A percentile compares a stretch with the other conserved stretches of the same genome.
Conservation (phyloP, 2,888 invertebrate species). For the Quadroppia sp. region DNA sequence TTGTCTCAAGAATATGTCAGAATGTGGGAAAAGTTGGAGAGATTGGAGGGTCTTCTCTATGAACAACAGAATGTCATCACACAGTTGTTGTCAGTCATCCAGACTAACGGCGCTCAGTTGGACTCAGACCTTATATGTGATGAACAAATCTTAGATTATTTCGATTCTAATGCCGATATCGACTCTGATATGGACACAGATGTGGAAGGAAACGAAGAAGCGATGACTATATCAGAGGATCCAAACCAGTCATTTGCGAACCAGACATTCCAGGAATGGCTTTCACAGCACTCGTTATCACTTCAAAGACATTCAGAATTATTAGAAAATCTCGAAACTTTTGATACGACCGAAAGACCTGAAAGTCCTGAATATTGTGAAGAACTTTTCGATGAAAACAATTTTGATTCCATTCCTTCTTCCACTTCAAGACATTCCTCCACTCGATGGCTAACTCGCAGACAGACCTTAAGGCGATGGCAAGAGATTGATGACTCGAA, state of each 20-base stretch:
- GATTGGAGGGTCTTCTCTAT: slow-evolving; percentile 73
- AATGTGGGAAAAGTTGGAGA: slow-evolving; percentile 88
- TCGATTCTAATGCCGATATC: slow-evolving; percentile 1
- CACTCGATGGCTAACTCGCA: slow-evolving; percentile 19
- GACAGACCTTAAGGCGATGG: slow-evolving; percentile 29
- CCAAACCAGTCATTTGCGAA: slow-evolving; percentile 23
- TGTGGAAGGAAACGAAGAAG: neutral
- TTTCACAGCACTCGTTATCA: slow-evolving; percentile 34
- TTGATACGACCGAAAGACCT: neutral
- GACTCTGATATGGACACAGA: slow-evolving; percentile 1
- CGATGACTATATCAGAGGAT: slow-evolving; percentile 8
- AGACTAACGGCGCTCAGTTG: neutral
- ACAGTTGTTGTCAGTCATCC: slow-evolving; percentile 62
- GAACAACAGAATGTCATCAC: slow-evolving; percentile 87
- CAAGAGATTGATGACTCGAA: slow-evolving; percentile 29
- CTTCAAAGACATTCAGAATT: slow-evolving; percentile 34
- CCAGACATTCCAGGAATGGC: slow-evolving; percentile 35
- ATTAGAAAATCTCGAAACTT: slow-evolving; percentile 31
- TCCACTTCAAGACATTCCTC: slow-evolving; percentile 7
- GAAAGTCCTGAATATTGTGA: slow-evolving; percentile 11
- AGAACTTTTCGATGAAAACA: neutral
- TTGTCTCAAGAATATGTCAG: slow-evolving; percentile 86
- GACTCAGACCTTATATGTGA: neutral
- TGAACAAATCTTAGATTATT: slow-evolving; percentile 2
- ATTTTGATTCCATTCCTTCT: neutral